Base-by-base conservation (phyloP, 2,888 invertebrate species). In the Cantharis rustica region DNA sequence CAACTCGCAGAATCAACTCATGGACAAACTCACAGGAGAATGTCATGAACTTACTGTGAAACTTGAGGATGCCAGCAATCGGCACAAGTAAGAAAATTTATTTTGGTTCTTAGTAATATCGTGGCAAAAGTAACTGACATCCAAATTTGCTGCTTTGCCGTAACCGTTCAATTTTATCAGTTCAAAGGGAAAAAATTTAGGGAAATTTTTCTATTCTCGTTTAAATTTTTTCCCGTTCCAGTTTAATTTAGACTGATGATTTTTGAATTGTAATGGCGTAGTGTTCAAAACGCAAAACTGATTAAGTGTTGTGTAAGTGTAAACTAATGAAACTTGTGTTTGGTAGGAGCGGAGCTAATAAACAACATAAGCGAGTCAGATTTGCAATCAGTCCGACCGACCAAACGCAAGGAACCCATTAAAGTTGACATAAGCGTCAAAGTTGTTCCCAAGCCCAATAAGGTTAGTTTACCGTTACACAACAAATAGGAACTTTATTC, bases 1-100 rank as follows among this genome's bases (percentile, higher is more conserved):
- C 90, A 94, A 93, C 90, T 95, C 94, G 90, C 96, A 96, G 93
- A 95, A 95, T 92, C 93, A 93, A 92, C 94, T 95, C 93, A 95
- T 96, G 94, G 95, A 95, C 91, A 95, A 94, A 93, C 93, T 96
- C 90, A 95, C 95, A 88, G 92, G 91, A 88, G 95, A 96, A 91
- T 96, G 96, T 92, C 95, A 95, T 91, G 92, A 92, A 90, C 93
- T 96, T 90, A 96, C 96, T 88, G 92, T 93, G 90, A 95, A 95
- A 92, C 93, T 96, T 91, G 96, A 96, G 92, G 95, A 95, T 89
- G 93, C 95, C 89, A 93, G 93, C 89, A 91, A 93, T 90, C 94
- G 93, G 90, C 95, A 96, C 94, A 95, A 96, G 96, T 96, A 95
- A 92, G 92, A 84, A 74, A 80, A 69, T 64, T 69, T 75, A 61